Evolutionary conservation across 2,888 invertebrate genomes (phyloP).

Genomic region (Drosophila anomalata): DNA sequence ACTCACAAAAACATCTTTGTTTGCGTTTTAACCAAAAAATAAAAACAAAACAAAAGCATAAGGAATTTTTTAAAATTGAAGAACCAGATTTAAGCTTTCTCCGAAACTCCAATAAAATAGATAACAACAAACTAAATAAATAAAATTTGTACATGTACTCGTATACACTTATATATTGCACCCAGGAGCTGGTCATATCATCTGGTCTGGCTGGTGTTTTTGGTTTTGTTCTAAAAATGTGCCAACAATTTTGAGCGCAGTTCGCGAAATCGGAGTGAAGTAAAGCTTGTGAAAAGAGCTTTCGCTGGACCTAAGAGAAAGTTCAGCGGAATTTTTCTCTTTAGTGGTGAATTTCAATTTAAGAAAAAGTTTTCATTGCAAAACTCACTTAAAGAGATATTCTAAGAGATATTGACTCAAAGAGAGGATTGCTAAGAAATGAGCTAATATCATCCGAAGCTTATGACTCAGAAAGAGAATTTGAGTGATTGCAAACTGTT

Average conservation of each 20-base stretch:
- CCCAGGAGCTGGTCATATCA: conserved; percentile 25
- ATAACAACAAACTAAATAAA: conserved; percentile 63
- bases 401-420: background rate
- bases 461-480: background rate
- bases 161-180: background rate
- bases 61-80: conserved; percentile 24
- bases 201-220: conserved; percentile 31
- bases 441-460: background rate
- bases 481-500: background rate
- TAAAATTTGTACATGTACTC: conserved; percentile 54
- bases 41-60: conserved; percentile 7
- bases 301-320: conserved; percentile 17
- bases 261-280: conserved; percentile 22
- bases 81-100: conserved; percentile 34
- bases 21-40: conserved; percentile 23
- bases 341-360: conserved; percentile 19
- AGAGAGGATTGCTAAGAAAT: background rate
- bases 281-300: conserved; percentile 39
- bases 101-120: conserved; percentile 23
- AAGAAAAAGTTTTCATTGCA: conserved; percentile 7
- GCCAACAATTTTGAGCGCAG: conserved; percentile 50
- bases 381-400: background rate
- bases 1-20: conserved; percentile 45
- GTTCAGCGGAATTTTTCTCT: conserved; percentile 4
- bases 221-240: conserved; percentile 66